These are phyloP conservation scores for Watsonalla binaria DNA, from an alignment of 2,888 invertebrate genomes.

Conservation along the genomic window DNA sequence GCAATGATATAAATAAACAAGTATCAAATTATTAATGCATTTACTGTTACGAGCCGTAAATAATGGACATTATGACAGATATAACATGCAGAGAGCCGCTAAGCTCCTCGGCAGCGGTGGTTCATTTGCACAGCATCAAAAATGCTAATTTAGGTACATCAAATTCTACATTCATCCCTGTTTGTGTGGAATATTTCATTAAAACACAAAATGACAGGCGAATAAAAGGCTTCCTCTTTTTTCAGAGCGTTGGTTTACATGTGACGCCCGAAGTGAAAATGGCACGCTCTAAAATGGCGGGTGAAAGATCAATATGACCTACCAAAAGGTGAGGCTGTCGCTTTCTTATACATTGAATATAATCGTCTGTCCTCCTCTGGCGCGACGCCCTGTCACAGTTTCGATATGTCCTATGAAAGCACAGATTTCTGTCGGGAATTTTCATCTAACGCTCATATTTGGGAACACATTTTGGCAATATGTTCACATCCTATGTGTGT, in stretches of 20 bases:
- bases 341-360: conserved; percentile 32
- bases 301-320: conserved; percentile 78
- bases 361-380: conserved; percentile 41
- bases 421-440: conserved; percentile 58
- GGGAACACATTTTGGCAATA: conserved; percentile 41
- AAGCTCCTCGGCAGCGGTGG: conserved; percentile 26
- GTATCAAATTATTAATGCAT: conserved; percentile 1
- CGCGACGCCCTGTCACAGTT: conserved; percentile 53
- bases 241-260: conserved; percentile 57
- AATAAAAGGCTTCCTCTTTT: conserved; percentile 63
- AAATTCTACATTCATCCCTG: conserved; percentile 47
- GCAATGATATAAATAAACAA: not conserved
- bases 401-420: conserved; percentile 67
- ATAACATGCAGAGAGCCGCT: conserved; percentile 23
- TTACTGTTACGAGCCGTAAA: conserved; percentile 8
- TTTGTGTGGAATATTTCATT: conserved; percentile 67
- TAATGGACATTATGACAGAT: conserved; percentile 26
- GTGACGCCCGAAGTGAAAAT: conserved; percentile 73
- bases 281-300: conserved; percentile 75
- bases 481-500: conserved; percentile 48
- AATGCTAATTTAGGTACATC: conserved; percentile 60
- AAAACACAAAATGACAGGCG: conserved; percentile 67
- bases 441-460: conserved; percentile 38
- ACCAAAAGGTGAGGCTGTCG: conserved; percentile 63
- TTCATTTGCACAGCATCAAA: conserved; percentile 58